Base-by-base conservation (phyloP, 2,113 vertebrate genomes). In the Ptychochromis oligacanthus region DNA sequence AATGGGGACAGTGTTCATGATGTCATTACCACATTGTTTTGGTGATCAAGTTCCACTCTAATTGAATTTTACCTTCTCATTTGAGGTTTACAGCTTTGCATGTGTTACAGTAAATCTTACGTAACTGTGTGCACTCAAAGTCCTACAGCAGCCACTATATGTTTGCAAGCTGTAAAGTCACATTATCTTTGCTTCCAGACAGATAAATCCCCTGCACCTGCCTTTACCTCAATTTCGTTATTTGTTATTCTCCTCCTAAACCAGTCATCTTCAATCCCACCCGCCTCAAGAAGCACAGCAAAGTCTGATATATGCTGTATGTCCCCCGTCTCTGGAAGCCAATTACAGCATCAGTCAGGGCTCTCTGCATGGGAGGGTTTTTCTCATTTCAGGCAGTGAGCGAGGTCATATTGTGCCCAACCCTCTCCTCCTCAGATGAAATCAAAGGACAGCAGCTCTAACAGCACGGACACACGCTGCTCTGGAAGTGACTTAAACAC, bases 31-130 rank as follows among this genome's bases (percentile, higher is more conserved):
- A 18, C 4, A 0, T 61, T 22, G 26, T 31, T 56, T 22, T 26
- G 2, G n/a, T 75, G 75, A 88, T 87, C 88, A 79, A 43, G 70
- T 92, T 89, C 18, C 18, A 2, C 18, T 61, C 8, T 89, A 88
- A 91, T 89, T 75, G 17, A 28, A 83, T 93, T 90, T 24, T 24
- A 24, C 58, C 11, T 22, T 46, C 46, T 80, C 28, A 36, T 62
- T 3, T 60, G 28, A n/a, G 13, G 5, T 40, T 13, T 14, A 34
- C 62, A 52, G 18, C 49, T 31, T 22, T 54, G 20, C 28, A 49
- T 75, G 43, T 70, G 22, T 43, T 54, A 52, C 43, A 75, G 46
- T 43, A 72, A 72, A 34, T 54, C 22, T 57, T 56, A 9, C 59
- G 12, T 65, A n/a, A 79, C 28, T 72, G 10, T 40, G 10, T 26